Percentiles rank a stretch among this genome's conserved stretches.
phyloP scores from a whole-genome alignment of 2,888 invertebrate species.

The Phyto melanocephala region DNA sequence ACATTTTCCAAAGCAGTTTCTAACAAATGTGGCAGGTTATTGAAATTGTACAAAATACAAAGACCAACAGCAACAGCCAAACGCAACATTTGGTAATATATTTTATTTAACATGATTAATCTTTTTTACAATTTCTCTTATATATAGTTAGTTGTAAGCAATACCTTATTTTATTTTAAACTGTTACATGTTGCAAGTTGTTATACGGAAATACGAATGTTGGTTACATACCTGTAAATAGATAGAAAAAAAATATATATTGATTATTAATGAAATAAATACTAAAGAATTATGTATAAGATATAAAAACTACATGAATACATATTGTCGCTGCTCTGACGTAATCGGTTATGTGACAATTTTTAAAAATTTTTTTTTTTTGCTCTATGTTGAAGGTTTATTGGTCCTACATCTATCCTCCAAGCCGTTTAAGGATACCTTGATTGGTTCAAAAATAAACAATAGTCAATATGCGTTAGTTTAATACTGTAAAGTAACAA shows the following conservation, averaged over 20 bases:
- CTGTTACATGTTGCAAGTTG: slow-evolving; percentile 34
- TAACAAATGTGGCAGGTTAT: slow-evolving; percentile 53
- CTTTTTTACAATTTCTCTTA: slow-evolving; percentile 48
- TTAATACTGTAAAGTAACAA: too few relatives aligned
- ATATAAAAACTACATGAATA: too few relatives aligned
- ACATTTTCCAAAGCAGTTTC: background rate
- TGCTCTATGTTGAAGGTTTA: too few relatives aligned
- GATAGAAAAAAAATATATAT: slow-evolving; percentile 20
- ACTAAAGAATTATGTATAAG: slow-evolving; percentile 9
- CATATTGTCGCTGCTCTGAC: too few relatives aligned
- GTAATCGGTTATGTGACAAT: too few relatives aligned
- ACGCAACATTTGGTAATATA: slow-evolving; percentile 6
- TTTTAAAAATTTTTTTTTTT: too few relatives aligned
- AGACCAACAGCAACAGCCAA: slow-evolving; percentile 12
- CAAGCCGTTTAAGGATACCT: too few relatives aligned
- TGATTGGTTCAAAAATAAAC: too few relatives aligned
- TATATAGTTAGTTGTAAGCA: slow-evolving; percentile 33
- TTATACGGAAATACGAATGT: too few relatives aligned
- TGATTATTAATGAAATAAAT: slow-evolving; percentile 6
- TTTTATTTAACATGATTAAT: slow-evolving; percentile 58
- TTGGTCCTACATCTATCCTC: too few relatives aligned
- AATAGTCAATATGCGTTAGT: too few relatives aligned
- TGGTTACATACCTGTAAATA: slow-evolving; percentile 52
- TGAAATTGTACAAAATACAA: slow-evolving; percentile 44
- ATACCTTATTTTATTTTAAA: slow-evolving; percentile 39